These are phyloP conservation scores for Setipinna tenuifilis DNA, from an alignment of 2,797 vertebrate species.

Conservation along the genomic window DNA sequence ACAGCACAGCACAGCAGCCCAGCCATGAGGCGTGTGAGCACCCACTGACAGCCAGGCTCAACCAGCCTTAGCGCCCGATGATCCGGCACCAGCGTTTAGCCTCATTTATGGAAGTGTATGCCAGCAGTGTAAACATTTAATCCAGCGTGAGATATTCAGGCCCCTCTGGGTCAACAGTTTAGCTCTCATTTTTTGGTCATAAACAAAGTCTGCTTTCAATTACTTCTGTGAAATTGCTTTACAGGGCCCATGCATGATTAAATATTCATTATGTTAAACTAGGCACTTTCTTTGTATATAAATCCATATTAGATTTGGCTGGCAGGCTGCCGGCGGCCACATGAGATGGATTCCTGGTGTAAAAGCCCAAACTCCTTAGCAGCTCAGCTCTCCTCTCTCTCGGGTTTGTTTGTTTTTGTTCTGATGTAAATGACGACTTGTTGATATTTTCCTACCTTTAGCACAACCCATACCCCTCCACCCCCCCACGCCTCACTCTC, in stretches of 20 bases:
- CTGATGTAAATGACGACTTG: constrained; percentile 74
- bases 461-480: constrained; percentile 51
- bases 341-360: constrained; percentile 79
- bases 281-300: constrained; percentile 85
- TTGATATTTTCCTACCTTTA: constrained; percentile 71
- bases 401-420: constrained; percentile 73
- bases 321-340: constrained; percentile 79
- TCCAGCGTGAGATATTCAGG: constrained; percentile 74
- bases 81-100: constrained; percentile 72
- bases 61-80: constrained; percentile 68
- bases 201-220: constrained; percentile 89
- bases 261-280: constrained; percentile 91
- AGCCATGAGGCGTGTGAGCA: constrained; percentile 55
- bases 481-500: too few relatives aligned
- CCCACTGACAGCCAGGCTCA: constrained; percentile 62
- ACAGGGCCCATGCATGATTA: constrained; percentile 84
- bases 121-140: constrained; percentile 82
- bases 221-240: constrained; percentile 88
- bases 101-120: constrained; percentile 76
- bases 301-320: constrained; percentile 85
- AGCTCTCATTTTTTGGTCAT: constrained; percentile 71
- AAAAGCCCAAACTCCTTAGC: constrained; percentile 68
- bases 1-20: too few relatives aligned
- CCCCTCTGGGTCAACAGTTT: constrained; percentile 81
- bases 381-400: constrained; percentile 60